Conservation (phyloP, 2,888 invertebrate genomes). For the Dendrolimus houi region DNA sequence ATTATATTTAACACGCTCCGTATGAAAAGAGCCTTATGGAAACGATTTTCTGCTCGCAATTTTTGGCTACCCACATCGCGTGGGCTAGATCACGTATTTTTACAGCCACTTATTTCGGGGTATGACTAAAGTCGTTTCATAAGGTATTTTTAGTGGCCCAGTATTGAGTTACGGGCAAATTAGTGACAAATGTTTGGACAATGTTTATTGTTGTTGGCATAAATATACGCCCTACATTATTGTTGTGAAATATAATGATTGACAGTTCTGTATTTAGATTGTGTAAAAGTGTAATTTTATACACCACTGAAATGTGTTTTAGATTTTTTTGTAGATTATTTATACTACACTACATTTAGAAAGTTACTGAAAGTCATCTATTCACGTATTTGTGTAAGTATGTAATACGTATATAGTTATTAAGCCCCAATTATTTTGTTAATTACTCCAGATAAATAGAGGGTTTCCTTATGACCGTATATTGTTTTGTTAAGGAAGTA, state of each 20-base stretch:
- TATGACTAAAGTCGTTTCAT: conserved; percentile 55
- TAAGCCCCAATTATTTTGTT: neutral
- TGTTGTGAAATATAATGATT: neutral
- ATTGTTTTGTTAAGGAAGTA: too few relatives aligned
- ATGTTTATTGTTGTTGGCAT: conserved; percentile 5
- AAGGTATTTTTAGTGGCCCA: conserved; percentile 50
- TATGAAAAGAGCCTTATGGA: conserved; percentile 18
- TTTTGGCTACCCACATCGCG: conserved; percentile 43
- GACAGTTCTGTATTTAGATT: neutral
- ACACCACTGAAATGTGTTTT: too few relatives aligned
- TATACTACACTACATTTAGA: neutral
- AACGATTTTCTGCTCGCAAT: conserved; percentile 9
- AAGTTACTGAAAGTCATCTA: too few relatives aligned
- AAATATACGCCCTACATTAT: neutral
- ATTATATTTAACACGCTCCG: neutral
- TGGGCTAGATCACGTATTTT: conserved; percentile 45
- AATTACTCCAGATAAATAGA: neutral
- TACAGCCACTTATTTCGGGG: conserved; percentile 49
- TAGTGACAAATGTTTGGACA: conserved; percentile 28
- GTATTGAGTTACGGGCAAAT: conserved; percentile 45
- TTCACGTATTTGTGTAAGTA: too few relatives aligned
- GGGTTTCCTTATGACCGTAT: too few relatives aligned
- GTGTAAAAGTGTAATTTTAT: too few relatives aligned
- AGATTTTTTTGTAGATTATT: too few relatives aligned
- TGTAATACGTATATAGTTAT: too few relatives aligned